Conservation (phyloP, 2,113 vertebrate genomes). For the Oriolus oriolus region DNA sequence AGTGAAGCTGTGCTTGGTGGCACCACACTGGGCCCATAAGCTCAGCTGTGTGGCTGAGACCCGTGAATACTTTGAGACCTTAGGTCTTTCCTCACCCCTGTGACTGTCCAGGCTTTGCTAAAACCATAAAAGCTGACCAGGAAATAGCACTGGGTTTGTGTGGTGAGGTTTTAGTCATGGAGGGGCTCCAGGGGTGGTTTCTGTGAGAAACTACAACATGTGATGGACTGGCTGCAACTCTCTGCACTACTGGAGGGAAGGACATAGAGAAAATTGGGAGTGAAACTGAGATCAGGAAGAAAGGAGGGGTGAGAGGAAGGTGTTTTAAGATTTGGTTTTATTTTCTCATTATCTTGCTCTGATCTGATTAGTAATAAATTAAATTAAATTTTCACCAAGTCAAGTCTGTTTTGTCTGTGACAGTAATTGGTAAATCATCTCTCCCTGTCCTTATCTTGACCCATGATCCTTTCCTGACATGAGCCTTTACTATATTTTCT, state of each 20-base stretch:
- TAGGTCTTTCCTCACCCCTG: neutral
- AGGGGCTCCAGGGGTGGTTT: neutral
- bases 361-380: neutral
- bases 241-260: neutral
- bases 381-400: neutral
- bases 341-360: neutral
- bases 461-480: neutral
- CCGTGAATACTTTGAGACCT: neutral
- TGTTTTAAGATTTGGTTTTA: neutral
- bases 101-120: neutral
- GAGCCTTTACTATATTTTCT: neutral
- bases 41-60: neutral
- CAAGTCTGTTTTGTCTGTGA: neutral
- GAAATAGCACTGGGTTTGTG: neutral
- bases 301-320: neutral
- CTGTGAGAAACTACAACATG: neutral
- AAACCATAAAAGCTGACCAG: neutral
- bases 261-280: neutral
- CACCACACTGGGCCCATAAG: neutral
- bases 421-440: neutral
- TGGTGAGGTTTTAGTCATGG: neutral
- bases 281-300: neutral
- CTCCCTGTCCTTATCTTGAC: neutral
- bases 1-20: neutral
- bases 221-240: neutral